phyloP scores from a whole-genome alignment of 1,140 invertebrate species.

The Drosophila sulfurigaster region DNA sequence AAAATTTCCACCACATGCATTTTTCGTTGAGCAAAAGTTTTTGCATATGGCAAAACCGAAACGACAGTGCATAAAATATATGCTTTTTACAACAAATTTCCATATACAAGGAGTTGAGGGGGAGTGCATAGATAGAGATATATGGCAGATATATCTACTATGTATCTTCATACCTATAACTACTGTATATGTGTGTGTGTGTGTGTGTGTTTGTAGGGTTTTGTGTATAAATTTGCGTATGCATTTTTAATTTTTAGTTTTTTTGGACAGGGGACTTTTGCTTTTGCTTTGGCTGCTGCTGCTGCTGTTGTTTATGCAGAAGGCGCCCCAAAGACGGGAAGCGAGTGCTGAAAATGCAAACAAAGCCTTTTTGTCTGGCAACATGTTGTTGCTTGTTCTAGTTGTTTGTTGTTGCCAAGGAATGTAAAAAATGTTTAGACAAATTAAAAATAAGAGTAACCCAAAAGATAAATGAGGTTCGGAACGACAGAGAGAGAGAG shows the following conservation, averaged over 20 bases:
- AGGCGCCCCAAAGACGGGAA: slow-evolving; percentile 18
- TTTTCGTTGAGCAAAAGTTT: slow-evolving; percentile 57
- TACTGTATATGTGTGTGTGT: slow-evolving; percentile 3
- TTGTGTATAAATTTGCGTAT: slow-evolving; percentile 80
- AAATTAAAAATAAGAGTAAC: slow-evolving; percentile 80
- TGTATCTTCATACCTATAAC: slow-evolving; percentile 44
- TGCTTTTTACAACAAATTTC: slow-evolving; percentile 75
- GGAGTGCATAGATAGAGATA: neutral
- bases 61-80: slow-evolving; percentile 82
- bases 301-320: slow-evolving; percentile 62
- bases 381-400: slow-evolving; percentile 43
- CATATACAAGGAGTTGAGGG: slow-evolving; percentile 45
- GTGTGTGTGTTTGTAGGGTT: slow-evolving; percentile 24
- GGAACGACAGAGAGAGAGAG: neutral
- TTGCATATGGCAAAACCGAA: slow-evolving; percentile 59
- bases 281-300: slow-evolving; percentile 8
- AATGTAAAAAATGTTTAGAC: slow-evolving; percentile 76
- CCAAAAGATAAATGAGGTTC: slow-evolving; percentile 42
- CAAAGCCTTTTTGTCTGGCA: slow-evolving; percentile 76
- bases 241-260: slow-evolving; percentile 63
- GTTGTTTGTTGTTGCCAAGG: slow-evolving; percentile 32
- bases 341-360: slow-evolving; percentile 60
- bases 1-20: slow-evolving; percentile 58
- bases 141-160: slow-evolving; percentile 13
- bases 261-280: slow-evolving; percentile 21